Conservation (phyloP, 1,140 invertebrate genomes). For the Choristoneura fumiferana region DNA sequence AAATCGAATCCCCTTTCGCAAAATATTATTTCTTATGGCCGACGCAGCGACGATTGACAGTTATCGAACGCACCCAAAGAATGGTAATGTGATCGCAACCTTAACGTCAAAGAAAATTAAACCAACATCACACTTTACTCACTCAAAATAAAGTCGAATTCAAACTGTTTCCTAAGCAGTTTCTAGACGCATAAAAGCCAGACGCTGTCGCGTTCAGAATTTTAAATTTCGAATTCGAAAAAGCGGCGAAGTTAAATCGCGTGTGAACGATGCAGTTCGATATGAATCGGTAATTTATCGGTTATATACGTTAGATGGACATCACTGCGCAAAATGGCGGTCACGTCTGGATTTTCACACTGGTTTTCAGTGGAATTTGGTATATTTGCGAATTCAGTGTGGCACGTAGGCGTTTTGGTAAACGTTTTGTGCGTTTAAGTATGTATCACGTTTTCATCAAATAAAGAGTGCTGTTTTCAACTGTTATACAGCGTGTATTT, state of each 20-base stretch:
- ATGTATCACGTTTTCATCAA: too few relatives aligned
- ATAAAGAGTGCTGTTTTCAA: too few relatives aligned
- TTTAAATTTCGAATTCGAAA: slow-evolving; percentile 51
- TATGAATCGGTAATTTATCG: slow-evolving; percentile 60
- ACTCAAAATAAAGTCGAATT: slow-evolving; percentile 1
- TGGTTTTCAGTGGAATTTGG: slow-evolving; percentile 5
- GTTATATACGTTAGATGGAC: slow-evolving; percentile 55
- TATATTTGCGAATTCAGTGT: slow-evolving; percentile 3
- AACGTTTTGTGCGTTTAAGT: slow-evolving; percentile 41
- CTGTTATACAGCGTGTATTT: too few relatives aligned
- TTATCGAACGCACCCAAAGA: slow-evolving; percentile 68
- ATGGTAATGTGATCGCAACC: slow-evolving; percentile 47
- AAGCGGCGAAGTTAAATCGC: slow-evolving; percentile 69
- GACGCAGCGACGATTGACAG: slow-evolving; percentile 61
- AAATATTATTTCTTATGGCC: slow-evolving; percentile 65
- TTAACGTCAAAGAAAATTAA: neutral
- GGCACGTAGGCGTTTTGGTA: slow-evolving; percentile 38
- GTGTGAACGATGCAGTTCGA: slow-evolving; percentile 61
- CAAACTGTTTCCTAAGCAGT: neutral
- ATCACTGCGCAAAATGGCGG: slow-evolving; percentile 43
- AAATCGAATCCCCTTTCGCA: slow-evolving; percentile 54
- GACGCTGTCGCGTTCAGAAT: slow-evolving; percentile 57
- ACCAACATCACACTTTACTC: neutral
- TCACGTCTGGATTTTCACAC: slow-evolving; percentile 41
- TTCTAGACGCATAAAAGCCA: slow-evolving; percentile 55